These are phyloP conservation scores for Clamator glandarius DNA, from an alignment of 2,797 vertebrate species.

Conservation along the genomic window DNA sequence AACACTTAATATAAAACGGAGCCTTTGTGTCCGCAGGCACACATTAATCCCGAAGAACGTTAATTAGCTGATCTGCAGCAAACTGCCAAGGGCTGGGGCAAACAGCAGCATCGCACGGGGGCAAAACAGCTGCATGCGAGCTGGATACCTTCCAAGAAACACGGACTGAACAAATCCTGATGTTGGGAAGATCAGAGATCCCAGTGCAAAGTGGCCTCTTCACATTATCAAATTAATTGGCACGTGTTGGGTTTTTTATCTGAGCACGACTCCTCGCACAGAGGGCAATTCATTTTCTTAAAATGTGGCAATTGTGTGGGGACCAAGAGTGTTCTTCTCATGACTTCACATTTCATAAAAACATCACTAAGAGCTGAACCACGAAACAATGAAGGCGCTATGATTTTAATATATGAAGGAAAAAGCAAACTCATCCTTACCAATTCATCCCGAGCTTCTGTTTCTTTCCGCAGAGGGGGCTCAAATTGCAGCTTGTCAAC, in stretches of 20 bases:
- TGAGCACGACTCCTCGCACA: neutral
- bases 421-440: conserved; percentile 66
- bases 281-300: neutral
- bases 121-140: neutral
- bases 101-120: neutral
- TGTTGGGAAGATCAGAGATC: neutral
- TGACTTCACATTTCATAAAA: neutral
- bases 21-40: neutral
- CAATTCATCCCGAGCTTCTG: conserved; percentile 95
- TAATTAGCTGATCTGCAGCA: neutral
- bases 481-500: conserved; percentile 96
- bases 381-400: neutral
- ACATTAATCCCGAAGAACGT: neutral
- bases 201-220: neutral
- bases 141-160: neutral
- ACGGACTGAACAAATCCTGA: neutral
- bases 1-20: neutral
- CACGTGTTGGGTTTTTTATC: neutral
- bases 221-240: neutral
- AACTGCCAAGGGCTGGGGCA: neutral
- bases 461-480: conserved; percentile 92
- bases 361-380: neutral
- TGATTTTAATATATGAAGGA: neutral
- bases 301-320: neutral
- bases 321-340: neutral